Evolutionary conservation across 1,140 invertebrate genomes (phyloP), one percentile per base, ranked within the genome.

Genomic region (Pantala flavescens): DNA sequence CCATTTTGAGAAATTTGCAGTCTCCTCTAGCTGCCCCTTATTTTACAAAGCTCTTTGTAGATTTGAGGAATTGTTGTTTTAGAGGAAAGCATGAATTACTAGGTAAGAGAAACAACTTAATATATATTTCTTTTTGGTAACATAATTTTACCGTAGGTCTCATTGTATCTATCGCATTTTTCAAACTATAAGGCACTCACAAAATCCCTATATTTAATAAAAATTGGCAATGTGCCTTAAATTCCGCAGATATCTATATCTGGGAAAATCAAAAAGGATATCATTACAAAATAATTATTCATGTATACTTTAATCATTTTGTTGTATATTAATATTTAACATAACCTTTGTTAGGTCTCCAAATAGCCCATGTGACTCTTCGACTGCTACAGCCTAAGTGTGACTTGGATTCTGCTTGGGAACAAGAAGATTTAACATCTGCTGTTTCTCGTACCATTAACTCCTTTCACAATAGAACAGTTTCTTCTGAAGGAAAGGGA

Each of bases 401-500:
- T 81, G 88, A 90, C 79, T 81, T 97, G 24, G 88, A 92, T 77
- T 79, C 84, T 3, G 86, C 88, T 63, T 97, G 95, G 95, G 88
- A 89, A 78, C 86, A 90, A 43, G 91, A 93, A 79, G 84, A 89
- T 43, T 82, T 94, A 3, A 82, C 24, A 77, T 78, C 83, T 76
- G 88, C 90, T 0, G 83, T 88, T 0, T 82, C 83, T 70, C 85
- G 90, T 73, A 87, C 88, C n/a, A 82, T 93, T 19, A 82, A 82
- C 23, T 78, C 86, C 14, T 82, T 92, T 10, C 84, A 91, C 77
- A 78, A 80, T 0, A 79, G 81, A 11, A 88, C 87, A 0, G 83
- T 85, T 0, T 79, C 82, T 21, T 5, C 71, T 24, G 14, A 23
- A 19, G 21, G 49, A 0, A 76, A 43, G 74, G 63, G 23, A 49